Evolutionary conservation across 2,797 vertebrate species (phyloP).

Genomic region (Chloroceryle inda): DNA sequence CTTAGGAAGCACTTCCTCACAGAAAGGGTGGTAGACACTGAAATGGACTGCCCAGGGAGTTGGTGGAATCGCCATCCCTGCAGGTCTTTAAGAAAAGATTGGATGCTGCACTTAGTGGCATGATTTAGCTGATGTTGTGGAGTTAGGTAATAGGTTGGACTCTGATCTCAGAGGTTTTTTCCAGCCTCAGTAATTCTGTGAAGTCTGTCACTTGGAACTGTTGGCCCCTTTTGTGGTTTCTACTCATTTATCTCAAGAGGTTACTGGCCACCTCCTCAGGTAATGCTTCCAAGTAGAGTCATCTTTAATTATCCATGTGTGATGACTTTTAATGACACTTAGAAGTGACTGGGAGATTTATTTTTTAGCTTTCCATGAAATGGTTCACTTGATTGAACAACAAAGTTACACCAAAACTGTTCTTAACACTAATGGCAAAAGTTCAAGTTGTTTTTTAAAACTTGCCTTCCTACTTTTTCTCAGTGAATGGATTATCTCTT

Average conservation of each 20-base stretch:
- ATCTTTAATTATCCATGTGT: neutral
- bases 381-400: neutral
- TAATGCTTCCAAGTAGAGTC: neutral
- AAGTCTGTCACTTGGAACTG: neutral
- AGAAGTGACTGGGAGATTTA: neutral
- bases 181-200: neutral
- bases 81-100: too few relatives aligned
- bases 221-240: neutral
- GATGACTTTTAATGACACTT: neutral
- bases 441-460: neutral
- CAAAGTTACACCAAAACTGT: neutral
- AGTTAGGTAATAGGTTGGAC: too few relatives aligned
- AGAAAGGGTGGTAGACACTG: too few relatives aligned
- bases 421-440: neutral
- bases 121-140: too few relatives aligned
- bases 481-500: neutral
- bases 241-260: neutral
- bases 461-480: neutral
- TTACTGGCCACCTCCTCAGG: neutral
- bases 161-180: too few relatives aligned
- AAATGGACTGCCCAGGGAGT: too few relatives aligned
- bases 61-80: too few relatives aligned
- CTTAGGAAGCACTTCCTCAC: too few relatives aligned
- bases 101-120: too few relatives aligned
- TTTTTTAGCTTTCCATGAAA: neutral